Base-by-base conservation (phyloP, 1,140 invertebrate genomes). In the Watersipora subatra region DNA sequence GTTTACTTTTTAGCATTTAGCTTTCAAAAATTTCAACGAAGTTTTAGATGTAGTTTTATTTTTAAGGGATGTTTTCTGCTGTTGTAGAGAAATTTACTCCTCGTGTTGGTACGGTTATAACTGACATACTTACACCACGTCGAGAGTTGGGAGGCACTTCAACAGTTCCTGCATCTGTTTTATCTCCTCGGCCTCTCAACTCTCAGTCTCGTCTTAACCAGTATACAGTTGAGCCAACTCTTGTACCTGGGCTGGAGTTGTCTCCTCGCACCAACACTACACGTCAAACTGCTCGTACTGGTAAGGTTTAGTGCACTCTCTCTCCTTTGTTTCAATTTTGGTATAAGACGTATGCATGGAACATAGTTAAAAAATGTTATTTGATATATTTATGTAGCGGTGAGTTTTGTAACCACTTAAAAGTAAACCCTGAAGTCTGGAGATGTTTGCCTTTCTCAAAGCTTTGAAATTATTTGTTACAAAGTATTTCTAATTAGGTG, bases 61-160 rank as follows among this genome's bases (percentile, higher is more conserved):
- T 59, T 59, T 59, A n/a, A 59, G 12, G 3, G 46, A 22, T 22
- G 24, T 65, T 62, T 29, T 61, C 19, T 61, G 56, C 68, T 29
- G 58, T 71, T 68, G 15, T 67, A 73, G 71, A 71, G 22, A 71
- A 69, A 22, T 29, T 73, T 28, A 71, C 69, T 22, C 71, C 72
- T n/a, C 65, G 70, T 30, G 64, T 57, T 56, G 62, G 64, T n/a
- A 57, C 65, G 15, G 22, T 28, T 2, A 28, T 62, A 19, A 65
- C 59, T n/a, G 25, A 62, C 17, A 46, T 46, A 12, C 34, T 46
- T n/a, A 46, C 34, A 12, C 34, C 34, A 46, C 34, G 34, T 7
- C 7, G n/a, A n/a, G n/a, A 46, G 7, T n/a, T n/a, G 7, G 34
- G n/a, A 12, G 34, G 7, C 34, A 7, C 34, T n/a, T 7, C 7